Percentiles rank a stretch among this genome's conserved stretches.
These are phyloP conservation scores for Phoeniculus purpureus DNA, from an alignment of 2,797 vertebrate species.

Conservation along the genomic window DNA sequence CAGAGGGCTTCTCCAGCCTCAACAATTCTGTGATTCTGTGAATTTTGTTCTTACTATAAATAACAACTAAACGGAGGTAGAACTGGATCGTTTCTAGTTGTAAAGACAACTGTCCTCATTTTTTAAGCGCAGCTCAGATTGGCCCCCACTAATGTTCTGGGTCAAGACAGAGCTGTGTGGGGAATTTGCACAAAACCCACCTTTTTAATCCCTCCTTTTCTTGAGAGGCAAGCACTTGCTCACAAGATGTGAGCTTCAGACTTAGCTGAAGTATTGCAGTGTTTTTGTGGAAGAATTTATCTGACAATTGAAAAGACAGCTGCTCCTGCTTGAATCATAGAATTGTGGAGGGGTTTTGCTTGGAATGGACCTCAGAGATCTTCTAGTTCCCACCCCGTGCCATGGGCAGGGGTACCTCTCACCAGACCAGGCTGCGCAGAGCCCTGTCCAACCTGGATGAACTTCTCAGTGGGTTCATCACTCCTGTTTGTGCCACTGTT, in stretches of 20 bases:
- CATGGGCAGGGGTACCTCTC: too few relatives aligned
- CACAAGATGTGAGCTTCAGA: slow-evolving; percentile 33
- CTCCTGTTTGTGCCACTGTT: neutral
- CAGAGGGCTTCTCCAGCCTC: too few relatives aligned
- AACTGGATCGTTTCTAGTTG: slow-evolving; percentile 23
- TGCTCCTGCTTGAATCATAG: neutral
- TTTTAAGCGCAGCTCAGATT: slow-evolving; percentile 52
- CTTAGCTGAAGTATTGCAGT: slow-evolving; percentile 55
- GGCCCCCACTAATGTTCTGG: slow-evolving; percentile 25
- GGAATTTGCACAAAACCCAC: slow-evolving; percentile 53
- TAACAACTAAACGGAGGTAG: neutral
- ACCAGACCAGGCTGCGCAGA: too few relatives aligned
- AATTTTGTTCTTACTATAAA: neutral
- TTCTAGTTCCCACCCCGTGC: too few relatives aligned
- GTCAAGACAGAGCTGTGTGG: slow-evolving; percentile 57
- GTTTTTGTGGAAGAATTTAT: slow-evolving; percentile 37
- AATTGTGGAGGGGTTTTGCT: too few relatives aligned
- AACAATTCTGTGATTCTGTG: too few relatives aligned
- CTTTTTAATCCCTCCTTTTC: slow-evolving; percentile 59
- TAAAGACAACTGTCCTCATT: neutral
- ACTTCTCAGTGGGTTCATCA: neutral
- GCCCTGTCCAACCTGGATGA: neutral
- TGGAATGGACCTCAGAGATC: too few relatives aligned
- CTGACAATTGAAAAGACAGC: slow-evolving; percentile 11
- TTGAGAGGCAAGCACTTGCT: slow-evolving; percentile 49